Percentiles rank a stretch among this genome's conserved stretches.
Conservation (phyloP, 2,888 invertebrate species). For the Mimachlamys varia region DNA sequence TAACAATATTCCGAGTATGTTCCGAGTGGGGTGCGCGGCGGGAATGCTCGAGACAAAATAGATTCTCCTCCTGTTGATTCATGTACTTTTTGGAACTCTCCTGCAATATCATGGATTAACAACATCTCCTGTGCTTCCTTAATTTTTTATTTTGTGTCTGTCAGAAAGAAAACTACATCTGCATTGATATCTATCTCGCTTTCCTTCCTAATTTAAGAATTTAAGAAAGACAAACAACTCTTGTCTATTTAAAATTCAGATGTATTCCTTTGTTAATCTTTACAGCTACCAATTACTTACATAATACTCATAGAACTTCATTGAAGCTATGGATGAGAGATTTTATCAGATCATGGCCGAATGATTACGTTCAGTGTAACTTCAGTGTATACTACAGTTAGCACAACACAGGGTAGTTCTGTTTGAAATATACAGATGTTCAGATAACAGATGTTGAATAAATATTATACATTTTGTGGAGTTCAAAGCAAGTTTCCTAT, state of each 20-base stretch:
- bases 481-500: too few species aligned
- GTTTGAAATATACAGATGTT: not conserved
- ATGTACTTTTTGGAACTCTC: not conserved
- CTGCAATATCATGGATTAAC: not conserved
- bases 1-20: not conserved
- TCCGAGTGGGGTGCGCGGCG: not conserved
- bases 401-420: not conserved
- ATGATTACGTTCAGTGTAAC: not conserved
- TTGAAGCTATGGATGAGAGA: too few species aligned
- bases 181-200: too few species aligned
- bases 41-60: not conserved
- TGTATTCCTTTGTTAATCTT: too few species aligned
- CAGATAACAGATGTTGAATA: not conserved
- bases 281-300: too few species aligned
- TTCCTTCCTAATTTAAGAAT: not conserved
- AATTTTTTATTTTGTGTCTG: not conserved
- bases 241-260: too few species aligned
- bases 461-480: too few species aligned
- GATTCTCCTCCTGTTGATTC: not conserved
- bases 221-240: too few species aligned
- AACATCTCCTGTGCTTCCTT: not conserved
- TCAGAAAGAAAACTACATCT: not conserved
- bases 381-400: not conserved
- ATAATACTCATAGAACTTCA: too few species aligned
- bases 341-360: not conserved